phyloP scores from a whole-genome alignment of 2,888 invertebrate genomes.

The Junonia oenone region DNA sequence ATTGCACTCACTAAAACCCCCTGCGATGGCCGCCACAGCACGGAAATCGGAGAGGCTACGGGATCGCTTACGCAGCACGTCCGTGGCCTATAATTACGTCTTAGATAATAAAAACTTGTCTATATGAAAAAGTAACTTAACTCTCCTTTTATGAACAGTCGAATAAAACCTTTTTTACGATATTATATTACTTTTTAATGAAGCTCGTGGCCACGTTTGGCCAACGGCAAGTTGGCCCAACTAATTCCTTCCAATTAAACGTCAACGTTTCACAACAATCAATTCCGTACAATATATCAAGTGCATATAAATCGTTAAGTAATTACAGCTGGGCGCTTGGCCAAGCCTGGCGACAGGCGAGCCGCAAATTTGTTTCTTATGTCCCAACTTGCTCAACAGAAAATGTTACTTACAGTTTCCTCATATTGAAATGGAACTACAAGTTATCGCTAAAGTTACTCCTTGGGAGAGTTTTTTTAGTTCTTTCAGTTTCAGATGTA shows the following conservation, averaged over 20 bases:
- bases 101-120: too few relatives aligned
- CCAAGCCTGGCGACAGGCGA: slow-evolving; percentile 18
- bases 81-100: too few relatives aligned
- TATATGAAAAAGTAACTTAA: too few relatives aligned
- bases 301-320: slow-evolving; percentile 15
- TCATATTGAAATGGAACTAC: slow-evolving; percentile 8
- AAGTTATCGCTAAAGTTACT: slow-evolving; percentile 2
- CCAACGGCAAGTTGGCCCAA: not conserved
- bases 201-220: not conserved
- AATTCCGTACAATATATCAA: slow-evolving; percentile 4
- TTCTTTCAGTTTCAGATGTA: too few relatives aligned
- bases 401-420: slow-evolving; percentile 20
- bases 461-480: not conserved
- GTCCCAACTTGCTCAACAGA: slow-evolving; percentile 13
- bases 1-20: too few relatives aligned
- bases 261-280: not conserved
- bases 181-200: too few relatives aligned
- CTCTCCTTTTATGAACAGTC: too few relatives aligned
- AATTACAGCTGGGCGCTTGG: slow-evolving; percentile 18
- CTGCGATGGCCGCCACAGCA: too few relatives aligned
- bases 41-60: too few relatives aligned
- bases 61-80: too few relatives aligned
- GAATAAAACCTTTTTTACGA: too few relatives aligned
- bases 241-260: not conserved
- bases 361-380: slow-evolving; percentile 28